Conservation (phyloP, 1,140 invertebrate species). For the Cyrtorhinus lividipennis region DNA sequence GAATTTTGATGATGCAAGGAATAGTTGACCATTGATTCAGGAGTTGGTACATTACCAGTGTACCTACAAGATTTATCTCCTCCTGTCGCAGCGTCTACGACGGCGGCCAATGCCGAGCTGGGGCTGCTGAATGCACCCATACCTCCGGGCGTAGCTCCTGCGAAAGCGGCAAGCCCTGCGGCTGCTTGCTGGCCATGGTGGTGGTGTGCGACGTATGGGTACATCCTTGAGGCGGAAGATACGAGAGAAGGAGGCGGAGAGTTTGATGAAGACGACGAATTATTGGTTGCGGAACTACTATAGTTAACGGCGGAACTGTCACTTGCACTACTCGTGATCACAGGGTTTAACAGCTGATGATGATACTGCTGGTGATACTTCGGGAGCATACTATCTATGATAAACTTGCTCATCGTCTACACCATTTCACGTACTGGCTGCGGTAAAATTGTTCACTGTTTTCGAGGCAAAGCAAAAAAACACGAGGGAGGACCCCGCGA, state of each 20-base stretch:
- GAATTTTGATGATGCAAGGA: slow-evolving; percentile 54
- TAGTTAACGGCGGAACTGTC: slow-evolving; percentile 36
- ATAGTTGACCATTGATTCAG: slow-evolving; percentile 67
- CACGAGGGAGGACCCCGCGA: not conserved
- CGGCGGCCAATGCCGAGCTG: slow-evolving; percentile 42
- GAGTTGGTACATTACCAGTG: slow-evolving; percentile 45
- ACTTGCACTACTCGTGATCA: slow-evolving; percentile 29
- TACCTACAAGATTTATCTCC: slow-evolving; percentile 65
- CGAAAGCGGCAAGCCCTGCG: slow-evolving; percentile 47
- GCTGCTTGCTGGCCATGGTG: slow-evolving; percentile 53
- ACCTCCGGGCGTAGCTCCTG: slow-evolving; percentile 41
- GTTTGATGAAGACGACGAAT: slow-evolving; percentile 32
- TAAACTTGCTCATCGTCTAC: slow-evolving; percentile 55
- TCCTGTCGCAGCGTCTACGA: slow-evolving; percentile 38
- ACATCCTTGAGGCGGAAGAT: slow-evolving; percentile 40
- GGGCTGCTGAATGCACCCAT: slow-evolving; percentile 43
- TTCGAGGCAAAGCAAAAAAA: slow-evolving; percentile 4
- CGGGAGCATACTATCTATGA: slow-evolving; percentile 92
- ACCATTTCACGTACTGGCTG: slow-evolving; percentile 15
- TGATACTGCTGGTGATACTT: slow-evolving; percentile 77
- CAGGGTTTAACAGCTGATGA: slow-evolving; percentile 40
- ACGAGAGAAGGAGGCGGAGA: slow-evolving; percentile 37
- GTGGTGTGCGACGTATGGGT: slow-evolving; percentile 54
- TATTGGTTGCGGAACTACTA: slow-evolving; percentile 28
- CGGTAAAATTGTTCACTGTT: not conserved